phyloP scores from a whole-genome alignment of 2,888 invertebrate species.

The Stenichneumon culpator region DNA sequence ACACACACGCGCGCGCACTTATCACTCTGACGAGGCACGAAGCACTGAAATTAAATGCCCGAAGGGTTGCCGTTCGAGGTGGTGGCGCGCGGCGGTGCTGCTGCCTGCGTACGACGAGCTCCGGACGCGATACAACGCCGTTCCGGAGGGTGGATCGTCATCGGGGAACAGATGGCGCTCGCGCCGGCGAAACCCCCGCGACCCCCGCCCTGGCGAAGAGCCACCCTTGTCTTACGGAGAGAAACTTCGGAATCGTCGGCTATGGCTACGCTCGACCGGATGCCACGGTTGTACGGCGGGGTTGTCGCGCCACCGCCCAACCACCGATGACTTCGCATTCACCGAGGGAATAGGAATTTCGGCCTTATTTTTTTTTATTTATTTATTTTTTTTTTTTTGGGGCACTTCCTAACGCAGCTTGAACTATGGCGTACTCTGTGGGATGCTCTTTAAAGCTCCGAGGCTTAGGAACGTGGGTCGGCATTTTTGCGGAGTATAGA shows the following conservation, averaged over 20 bases:
- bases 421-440: slow-evolving; percentile 23
- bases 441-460: not conserved
- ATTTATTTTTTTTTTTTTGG: not conserved
- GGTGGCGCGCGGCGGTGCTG: slow-evolving; percentile 28
- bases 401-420: not conserved
- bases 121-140: slow-evolving; percentile 73
- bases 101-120: slow-evolving; percentile 57
- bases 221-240: slow-evolving; percentile 64
- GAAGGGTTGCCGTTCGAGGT: slow-evolving; percentile 65
- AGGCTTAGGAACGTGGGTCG: not conserved
- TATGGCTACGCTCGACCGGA: slow-evolving; percentile 4
- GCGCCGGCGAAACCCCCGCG: slow-evolving; percentile 69
- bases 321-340: slow-evolving; percentile 4
- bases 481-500: not conserved
- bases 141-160: slow-evolving; percentile 78
- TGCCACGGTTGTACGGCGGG: not conserved
- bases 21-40: slow-evolving; percentile 72
- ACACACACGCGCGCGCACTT: slow-evolving; percentile 71
- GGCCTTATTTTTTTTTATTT: not conserved
- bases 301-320: slow-evolving; percentile 49
- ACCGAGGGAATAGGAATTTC: not conserved
- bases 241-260: slow-evolving; percentile 40
- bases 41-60: slow-evolving; percentile 70
- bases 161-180: slow-evolving; percentile 80
- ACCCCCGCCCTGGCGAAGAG: slow-evolving; percentile 35